Conservation (phyloP, 2,888 invertebrate species). For the Acleris laterana region DNA sequence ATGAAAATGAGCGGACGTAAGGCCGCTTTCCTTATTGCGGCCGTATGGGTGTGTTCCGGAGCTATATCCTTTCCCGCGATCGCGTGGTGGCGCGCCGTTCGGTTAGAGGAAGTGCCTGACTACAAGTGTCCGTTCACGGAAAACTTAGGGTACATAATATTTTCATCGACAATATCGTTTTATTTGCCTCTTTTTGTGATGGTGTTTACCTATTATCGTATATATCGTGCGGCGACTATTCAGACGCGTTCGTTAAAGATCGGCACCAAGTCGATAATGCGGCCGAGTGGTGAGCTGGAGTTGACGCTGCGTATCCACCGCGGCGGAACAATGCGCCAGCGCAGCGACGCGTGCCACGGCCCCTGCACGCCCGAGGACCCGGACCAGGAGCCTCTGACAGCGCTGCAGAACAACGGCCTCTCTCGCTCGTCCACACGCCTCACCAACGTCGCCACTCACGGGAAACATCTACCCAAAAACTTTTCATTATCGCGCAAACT, state of each 20-base stretch:
- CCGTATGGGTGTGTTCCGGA: conserved; percentile 98
- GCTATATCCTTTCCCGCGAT: conserved; percentile 99
- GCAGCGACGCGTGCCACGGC: conserved; percentile 79
- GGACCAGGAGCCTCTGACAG: conserved; percentile 89
- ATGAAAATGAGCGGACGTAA: conserved; percentile 95
- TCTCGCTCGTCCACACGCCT: conserved; percentile 88
- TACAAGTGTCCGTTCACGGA: conserved; percentile 98
- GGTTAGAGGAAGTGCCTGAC: conserved; percentile 91
- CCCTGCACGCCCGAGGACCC: conserved; percentile 88
- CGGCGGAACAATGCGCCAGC: conserved; percentile 91
- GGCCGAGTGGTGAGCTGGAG: conserved; percentile 93
- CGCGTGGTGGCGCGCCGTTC: conserved; percentile 96
- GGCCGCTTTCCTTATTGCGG: conserved; percentile 94
- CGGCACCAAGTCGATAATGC: conserved; percentile 95
- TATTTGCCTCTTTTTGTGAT: conserved; percentile 98
- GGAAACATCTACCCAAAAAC: conserved; percentile 90
- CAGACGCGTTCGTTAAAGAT: conserved; percentile 95
- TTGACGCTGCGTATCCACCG: conserved; percentile 96
- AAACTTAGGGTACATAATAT: conserved; percentile 97
- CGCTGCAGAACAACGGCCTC: conserved; percentile 91
- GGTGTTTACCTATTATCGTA: conserved; percentile 98
- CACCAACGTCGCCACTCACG: conserved; percentile 81
- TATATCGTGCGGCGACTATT: conserved; percentile 96
- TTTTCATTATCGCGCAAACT: conserved; percentile 96
- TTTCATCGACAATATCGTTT: conserved; percentile 98